Evolutionary conservation across 2,888 invertebrate genomes (phyloP).

Genomic region (Sinopyrophorus schimmeli): DNA sequence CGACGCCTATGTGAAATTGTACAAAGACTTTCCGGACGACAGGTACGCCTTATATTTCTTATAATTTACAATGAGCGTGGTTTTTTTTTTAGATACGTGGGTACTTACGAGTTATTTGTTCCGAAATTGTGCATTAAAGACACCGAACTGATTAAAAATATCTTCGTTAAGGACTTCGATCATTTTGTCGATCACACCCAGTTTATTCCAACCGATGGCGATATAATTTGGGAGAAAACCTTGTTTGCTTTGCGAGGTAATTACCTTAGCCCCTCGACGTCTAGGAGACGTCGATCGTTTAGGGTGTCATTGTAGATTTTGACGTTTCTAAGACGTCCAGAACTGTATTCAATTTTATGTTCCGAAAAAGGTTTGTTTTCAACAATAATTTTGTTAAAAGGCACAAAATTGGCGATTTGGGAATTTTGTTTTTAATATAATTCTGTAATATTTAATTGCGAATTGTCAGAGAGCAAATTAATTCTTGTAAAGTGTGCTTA

Average conservation of each 20-base stretch:
- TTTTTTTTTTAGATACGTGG: conserved; percentile 38
- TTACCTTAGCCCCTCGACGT: no score
- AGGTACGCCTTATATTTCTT: conserved; percentile 27
- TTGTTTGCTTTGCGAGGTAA: conserved; percentile 35
- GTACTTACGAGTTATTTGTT: conserved; percentile 36
- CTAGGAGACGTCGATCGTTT: no score
- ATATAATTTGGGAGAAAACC: conserved; percentile 37
- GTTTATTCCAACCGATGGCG: conserved; percentile 39
- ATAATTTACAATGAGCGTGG: neutral
- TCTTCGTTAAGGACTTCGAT: conserved; percentile 52
- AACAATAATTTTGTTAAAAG: no score
- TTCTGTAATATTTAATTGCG: no score
- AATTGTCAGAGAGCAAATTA: no score
- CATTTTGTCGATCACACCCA: conserved; percentile 48
- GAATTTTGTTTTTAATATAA: no score
- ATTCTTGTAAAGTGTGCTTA: no score
- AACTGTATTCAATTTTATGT: no score
- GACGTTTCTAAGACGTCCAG: no score
- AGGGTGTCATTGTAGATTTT: no score
- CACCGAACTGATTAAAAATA: conserved; percentile 48
- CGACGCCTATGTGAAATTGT: conserved; percentile 30
- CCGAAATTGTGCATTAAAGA: conserved; percentile 40
- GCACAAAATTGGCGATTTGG: no score
- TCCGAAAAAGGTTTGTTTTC: no score
- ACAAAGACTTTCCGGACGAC: conserved; percentile 34